Evolutionary conservation across 1,140 invertebrate species (phyloP).

Genomic region (Macrobrachium nipponense): DNA sequence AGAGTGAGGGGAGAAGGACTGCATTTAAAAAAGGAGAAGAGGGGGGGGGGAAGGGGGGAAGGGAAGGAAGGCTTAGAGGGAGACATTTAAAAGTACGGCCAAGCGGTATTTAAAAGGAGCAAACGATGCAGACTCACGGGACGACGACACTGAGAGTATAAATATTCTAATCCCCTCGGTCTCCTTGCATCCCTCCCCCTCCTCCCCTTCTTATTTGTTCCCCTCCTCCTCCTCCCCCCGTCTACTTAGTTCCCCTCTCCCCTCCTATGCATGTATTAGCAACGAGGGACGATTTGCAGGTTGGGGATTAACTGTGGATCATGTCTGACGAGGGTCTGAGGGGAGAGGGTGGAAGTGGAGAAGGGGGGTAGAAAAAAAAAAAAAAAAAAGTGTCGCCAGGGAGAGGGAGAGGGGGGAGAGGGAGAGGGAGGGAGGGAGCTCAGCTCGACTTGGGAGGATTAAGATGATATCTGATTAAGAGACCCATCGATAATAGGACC

Average conservation of each 20-base stretch:
- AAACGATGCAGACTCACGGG: background rate
- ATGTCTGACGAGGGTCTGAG: background rate
- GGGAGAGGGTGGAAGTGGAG: background rate
- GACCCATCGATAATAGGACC: background rate
- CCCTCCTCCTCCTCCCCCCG: background rate
- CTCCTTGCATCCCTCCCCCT: background rate
- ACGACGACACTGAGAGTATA: too few relatives aligned
- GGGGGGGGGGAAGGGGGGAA: background rate
- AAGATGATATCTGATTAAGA: background rate
- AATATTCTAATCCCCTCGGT: background rate
- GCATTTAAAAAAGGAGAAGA: too few relatives aligned
- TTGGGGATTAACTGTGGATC: background rate
- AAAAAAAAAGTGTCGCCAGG: background rate
- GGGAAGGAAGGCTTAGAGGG: constrained; percentile 3
- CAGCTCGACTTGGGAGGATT: background rate
- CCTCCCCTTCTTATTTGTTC: background rate
- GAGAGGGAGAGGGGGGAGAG: too few relatives aligned
- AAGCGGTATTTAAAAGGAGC: too few relatives aligned
- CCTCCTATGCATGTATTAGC: background rate
- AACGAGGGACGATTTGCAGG: constrained; percentile 1
- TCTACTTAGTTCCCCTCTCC: background rate
- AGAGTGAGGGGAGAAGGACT: too few relatives aligned
- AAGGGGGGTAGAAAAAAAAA: background rate
- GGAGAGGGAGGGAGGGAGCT: background rate
- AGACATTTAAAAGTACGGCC: background rate